A percentile compares a stretch with the other conserved stretches of the same genome.
These are phyloP conservation scores for Dendrocopos noguchii DNA, from an alignment of 2,113 vertebrate species.

Conservation along the genomic window DNA sequence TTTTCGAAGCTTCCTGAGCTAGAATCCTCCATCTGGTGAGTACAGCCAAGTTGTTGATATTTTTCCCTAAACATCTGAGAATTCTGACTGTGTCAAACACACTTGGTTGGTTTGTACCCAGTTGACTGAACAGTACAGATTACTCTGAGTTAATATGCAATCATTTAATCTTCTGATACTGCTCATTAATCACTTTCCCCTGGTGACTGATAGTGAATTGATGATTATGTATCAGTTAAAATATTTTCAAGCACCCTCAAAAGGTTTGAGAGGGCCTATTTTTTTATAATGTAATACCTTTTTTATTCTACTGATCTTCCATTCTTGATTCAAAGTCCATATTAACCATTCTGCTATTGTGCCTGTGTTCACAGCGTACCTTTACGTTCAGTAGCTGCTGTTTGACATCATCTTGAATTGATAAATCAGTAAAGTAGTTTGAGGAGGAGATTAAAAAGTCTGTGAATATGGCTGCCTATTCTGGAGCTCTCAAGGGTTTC, in stretches of 20 bases:
- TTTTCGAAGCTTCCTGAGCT: neutral
- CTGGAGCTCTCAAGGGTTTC: neutral
- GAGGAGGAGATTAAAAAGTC: neutral
- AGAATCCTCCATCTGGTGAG: neutral
- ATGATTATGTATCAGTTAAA: neutral
- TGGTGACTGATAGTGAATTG: neutral
- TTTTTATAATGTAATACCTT: neutral
- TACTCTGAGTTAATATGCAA: neutral
- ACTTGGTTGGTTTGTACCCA: neutral
- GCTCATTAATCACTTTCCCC: neutral
- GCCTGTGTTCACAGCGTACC: accelerated
- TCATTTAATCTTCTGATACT: neutral
- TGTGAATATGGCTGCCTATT: neutral
- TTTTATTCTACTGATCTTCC: neutral
- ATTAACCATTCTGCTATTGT: neutral
- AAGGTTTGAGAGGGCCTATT: neutral
- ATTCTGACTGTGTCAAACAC: neutral
- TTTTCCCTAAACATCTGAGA: neutral
- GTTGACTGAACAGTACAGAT: neutral
- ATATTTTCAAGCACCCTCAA: neutral
- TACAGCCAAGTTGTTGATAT: neutral
- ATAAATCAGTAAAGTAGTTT: neutral
- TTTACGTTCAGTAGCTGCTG: neutral
- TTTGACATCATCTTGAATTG: neutral
- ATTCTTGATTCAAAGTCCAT: neutral